These are phyloP conservation scores for Knipowitschia caucasica DNA, from an alignment of 2,797 vertebrate species.

Conservation along the genomic window DNA sequence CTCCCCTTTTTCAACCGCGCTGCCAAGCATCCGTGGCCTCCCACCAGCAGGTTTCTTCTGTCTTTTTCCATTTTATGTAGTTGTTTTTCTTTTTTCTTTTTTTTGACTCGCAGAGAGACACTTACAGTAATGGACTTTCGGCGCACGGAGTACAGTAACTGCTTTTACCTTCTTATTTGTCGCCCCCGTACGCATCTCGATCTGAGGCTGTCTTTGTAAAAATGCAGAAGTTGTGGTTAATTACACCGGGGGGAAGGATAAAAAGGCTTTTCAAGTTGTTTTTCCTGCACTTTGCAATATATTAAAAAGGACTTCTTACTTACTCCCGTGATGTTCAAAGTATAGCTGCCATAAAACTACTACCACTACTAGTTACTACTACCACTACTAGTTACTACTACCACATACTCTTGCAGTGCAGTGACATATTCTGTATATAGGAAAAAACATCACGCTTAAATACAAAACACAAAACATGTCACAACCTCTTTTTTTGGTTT, in stretches of 20 bases:
- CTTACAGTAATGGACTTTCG: constrained; percentile 30
- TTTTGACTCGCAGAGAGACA: constrained; percentile 27
- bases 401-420: no score
- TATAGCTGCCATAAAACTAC: no score
- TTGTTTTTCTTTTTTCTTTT: no score
- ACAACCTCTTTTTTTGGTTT: no score
- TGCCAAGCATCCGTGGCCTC: constrained; percentile 27
- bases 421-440: no score
- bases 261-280: neutral
- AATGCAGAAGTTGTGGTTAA: constrained; percentile 1
- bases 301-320: neutral
- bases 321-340: no score
- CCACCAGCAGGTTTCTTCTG: constrained; percentile 23
- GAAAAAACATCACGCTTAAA: no score
- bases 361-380: no score
- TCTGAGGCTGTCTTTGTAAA: constrained; percentile 11
- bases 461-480: no score
- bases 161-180: constrained; percentile 20
- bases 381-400: no score
- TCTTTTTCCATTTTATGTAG: constrained; percentile 27
- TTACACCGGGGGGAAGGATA: neutral
- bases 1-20: constrained; percentile 18
- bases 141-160: constrained; percentile 12
- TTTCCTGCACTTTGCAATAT: constrained; percentile 6
- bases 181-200: constrained; percentile 19